Evolutionary conservation across 2,797 vertebrate genomes (phyloP).

Genomic region (Enteromius thamalakanensis): DNA sequence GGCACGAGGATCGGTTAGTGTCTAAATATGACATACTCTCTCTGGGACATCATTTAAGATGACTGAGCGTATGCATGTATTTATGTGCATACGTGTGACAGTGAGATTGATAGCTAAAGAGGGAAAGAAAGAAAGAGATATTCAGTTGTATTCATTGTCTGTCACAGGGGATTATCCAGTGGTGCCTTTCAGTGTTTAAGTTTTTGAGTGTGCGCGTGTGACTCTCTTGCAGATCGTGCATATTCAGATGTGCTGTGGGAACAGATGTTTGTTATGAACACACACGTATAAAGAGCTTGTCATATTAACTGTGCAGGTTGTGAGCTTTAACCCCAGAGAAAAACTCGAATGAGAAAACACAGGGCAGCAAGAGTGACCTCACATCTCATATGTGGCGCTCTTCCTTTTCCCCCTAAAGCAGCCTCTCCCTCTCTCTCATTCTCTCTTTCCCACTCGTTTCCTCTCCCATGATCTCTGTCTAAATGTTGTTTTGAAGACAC

Average conservation of each 20-base stretch:
- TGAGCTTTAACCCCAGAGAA: conserved; percentile 19
- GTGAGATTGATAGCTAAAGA: conserved; percentile 37
- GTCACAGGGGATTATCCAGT: conserved; percentile 29
- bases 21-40: conserved; percentile 52
- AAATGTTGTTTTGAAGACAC: conserved; percentile 40
- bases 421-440: not conserved
- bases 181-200: not conserved
- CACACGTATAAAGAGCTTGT: not conserved
- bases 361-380: conserved; percentile 24
- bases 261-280: conserved; percentile 33
- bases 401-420: conserved; percentile 1
- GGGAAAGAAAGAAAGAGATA: conserved; percentile 31
- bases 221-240: not conserved
- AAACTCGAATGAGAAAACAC: conserved; percentile 16
- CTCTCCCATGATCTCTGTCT: conserved; percentile 33
- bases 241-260: conserved; percentile 5
- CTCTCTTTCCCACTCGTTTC: conserved; percentile 24
- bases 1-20: conserved; percentile 50
- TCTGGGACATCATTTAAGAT: conserved; percentile 51
- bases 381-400: conserved; percentile 22
- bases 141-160: conserved; percentile 23
- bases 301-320: conserved; percentile 7
- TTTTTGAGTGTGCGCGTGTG: conserved; percentile 16
- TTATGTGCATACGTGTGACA: conserved; percentile 39
- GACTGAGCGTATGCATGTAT: conserved; percentile 42